Evolutionary conservation across 2,888 invertebrate species (phyloP).

Genomic region (Brachylomia viminalis): DNA sequence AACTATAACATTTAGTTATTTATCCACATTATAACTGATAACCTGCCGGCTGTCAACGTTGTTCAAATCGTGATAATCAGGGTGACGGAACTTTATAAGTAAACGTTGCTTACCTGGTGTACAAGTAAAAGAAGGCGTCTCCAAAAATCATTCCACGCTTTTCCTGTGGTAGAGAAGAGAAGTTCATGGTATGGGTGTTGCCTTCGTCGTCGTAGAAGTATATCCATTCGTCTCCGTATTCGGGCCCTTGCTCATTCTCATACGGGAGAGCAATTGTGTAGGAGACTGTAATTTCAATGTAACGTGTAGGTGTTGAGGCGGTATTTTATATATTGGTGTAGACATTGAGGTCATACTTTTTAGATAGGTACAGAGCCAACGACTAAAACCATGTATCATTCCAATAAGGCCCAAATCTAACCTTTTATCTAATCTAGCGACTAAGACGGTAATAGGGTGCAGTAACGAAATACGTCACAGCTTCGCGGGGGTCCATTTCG

Average conservation of each 20-base stretch:
- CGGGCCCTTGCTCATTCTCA: slow-evolving; percentile 74
- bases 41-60: neutral
- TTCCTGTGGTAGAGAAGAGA: slow-evolving; percentile 78
- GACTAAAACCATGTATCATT: neutral
- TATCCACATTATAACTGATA: neutral
- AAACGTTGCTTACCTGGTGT: slow-evolving; percentile 78
- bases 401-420: neutral
- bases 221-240: slow-evolving; percentile 87
- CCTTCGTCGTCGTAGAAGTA: slow-evolving; percentile 86
- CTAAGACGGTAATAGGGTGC: too few relatives aligned
- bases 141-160: slow-evolving; percentile 76
- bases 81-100: neutral
- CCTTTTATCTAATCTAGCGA: too few relatives aligned
- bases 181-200: slow-evolving; percentile 80
- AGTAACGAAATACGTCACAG: neutral
- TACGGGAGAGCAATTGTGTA: slow-evolving; percentile 64
- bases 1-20: too few relatives aligned
- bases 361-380: neutral
- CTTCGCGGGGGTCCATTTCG: too few relatives aligned
- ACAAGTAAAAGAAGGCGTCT: slow-evolving; percentile 86
- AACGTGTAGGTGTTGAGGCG: neutral
- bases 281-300: slow-evolving; percentile 61
- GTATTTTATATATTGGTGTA: neutral
- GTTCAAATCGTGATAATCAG: neutral
- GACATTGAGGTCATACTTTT: neutral